Percentiles rank a stretch among this genome's conserved stretches.
Conservation (phyloP, 2,797 vertebrate genomes). For the Pogoniulus pusillus region DNA sequence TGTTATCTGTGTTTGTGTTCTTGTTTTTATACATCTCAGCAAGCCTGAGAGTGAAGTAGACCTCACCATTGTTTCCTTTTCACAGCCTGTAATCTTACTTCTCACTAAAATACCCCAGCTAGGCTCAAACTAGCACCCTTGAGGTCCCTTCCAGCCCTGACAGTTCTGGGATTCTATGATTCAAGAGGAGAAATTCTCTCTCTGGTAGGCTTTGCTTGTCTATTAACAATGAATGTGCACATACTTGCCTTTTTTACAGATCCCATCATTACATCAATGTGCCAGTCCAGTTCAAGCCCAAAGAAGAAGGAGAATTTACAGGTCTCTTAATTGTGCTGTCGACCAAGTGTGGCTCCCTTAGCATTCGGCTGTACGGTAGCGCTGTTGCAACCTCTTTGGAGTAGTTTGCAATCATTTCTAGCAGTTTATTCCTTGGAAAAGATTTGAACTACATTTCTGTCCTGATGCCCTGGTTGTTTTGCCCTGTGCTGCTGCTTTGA, state of each 20-base stretch:
- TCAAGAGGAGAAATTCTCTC: background rate
- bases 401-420: conserved; percentile 3
- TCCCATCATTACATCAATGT: conserved; percentile 94
- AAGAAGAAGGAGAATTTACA: conserved; percentile 79
- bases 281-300: conserved; percentile 92
- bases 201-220: background rate
- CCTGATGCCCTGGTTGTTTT: conserved; percentile 47
- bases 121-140: no score
- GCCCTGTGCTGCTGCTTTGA: conserved; percentile 61
- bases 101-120: no score
- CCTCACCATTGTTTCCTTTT: no score
- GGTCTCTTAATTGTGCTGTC: conserved; percentile 84
- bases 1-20: no score
- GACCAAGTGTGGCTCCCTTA: conserved; percentile 79
- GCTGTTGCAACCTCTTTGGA: conserved; percentile 68
- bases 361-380: conserved; percentile 87
- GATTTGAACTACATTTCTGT: conserved; percentile 19
- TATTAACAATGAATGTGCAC: background rate
- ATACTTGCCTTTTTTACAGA: conserved; percentile 70
- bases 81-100: no score
- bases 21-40: no score
- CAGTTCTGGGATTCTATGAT: no score
- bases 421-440: conserved; percentile 16
- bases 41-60: no score
- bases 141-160: no score